Conservation (phyloP, 1,140 invertebrate genomes). For the Bactericera cockerelli region DNA sequence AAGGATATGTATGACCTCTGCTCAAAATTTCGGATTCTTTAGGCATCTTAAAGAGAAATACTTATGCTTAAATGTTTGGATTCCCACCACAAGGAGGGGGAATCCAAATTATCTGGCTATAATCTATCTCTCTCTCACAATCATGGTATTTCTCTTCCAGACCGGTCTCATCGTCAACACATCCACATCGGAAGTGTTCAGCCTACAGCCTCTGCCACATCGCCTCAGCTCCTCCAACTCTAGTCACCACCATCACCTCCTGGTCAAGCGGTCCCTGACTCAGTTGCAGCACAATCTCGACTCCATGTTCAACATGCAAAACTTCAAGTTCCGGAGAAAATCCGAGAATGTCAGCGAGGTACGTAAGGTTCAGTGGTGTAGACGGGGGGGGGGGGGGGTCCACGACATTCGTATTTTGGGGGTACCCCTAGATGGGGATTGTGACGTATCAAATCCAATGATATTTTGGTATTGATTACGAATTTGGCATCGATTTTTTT, state of each 20-base stretch:
- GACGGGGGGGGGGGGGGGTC: too few species aligned
- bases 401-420: conserved; percentile 4
- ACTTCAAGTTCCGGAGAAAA: conserved; percentile 6
- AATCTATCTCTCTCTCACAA: too few species aligned
- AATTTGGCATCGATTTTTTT: too few species aligned
- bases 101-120: too few species aligned
- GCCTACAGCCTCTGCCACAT: neutral
- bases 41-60: too few species aligned
- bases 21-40: too few species aligned
- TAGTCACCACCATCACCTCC: conserved; percentile 7
- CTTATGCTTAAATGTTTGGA: too few species aligned
- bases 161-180: neutral
- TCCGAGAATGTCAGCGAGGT: neutral
- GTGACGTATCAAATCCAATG: too few species aligned
- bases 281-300: neutral
- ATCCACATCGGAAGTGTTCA: neutral
- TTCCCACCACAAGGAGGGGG: too few species aligned
- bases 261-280: neutral
- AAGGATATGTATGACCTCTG: too few species aligned
- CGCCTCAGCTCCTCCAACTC: neutral
- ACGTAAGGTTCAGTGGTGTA: neutral
- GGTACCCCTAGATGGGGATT: too few species aligned
- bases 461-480: too few species aligned
- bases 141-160: neutral
- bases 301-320: conserved; percentile 2